Evolutionary conservation across 2,888 invertebrate species (phyloP), one percentile per base, ranked within the genome.

Genomic region (Bombylius discolor): DNA sequence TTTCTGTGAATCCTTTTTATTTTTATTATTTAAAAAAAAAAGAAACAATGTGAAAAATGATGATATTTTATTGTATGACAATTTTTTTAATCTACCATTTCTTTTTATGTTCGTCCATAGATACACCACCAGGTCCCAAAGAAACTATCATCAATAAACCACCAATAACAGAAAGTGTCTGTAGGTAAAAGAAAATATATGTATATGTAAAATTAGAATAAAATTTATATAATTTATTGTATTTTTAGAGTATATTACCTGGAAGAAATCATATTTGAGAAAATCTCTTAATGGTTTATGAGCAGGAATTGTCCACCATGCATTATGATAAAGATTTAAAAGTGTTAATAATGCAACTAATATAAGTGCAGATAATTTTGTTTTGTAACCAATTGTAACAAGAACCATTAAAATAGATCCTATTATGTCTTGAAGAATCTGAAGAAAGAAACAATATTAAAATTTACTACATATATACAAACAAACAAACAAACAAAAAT

Each of bases 221-320:
- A 42, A 42, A 42, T 5, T 11, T 11, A 42, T 11, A 11, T 11
- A 42, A 9, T 36, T 36, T 36, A 36, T 36, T 36, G 36, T 36
- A 36, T 36, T 36, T 9, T 36, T 9, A 8, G 36, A 8, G 23
- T 23, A 23, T 23, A 70, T 76, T 74, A 92, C 93, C 85, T 99
- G 99, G 88, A 99, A 99, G 81, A 99, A 99, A 77, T 99, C 99
- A 71, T 99, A 99, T 81, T 99, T 99, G 64, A 99, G 85, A 79
- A 99, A 99, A 78, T 99, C 99, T 73, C 99, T 81, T 65, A 98
- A 85, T 55, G 97, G 96, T 68, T 94, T 94, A 75, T 95, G 90
- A 8, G 89, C 82, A 5, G 97, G 95, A 70, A 98, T 87, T 66
- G 83, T 82, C 99, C 99, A 99, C 92, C 95, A 99, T 62, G 95